Evolutionary conservation across 2,888 invertebrate genomes (phyloP), one percentile per base, ranked within the genome.

Genomic region (Hypolimnas misippus): DNA sequence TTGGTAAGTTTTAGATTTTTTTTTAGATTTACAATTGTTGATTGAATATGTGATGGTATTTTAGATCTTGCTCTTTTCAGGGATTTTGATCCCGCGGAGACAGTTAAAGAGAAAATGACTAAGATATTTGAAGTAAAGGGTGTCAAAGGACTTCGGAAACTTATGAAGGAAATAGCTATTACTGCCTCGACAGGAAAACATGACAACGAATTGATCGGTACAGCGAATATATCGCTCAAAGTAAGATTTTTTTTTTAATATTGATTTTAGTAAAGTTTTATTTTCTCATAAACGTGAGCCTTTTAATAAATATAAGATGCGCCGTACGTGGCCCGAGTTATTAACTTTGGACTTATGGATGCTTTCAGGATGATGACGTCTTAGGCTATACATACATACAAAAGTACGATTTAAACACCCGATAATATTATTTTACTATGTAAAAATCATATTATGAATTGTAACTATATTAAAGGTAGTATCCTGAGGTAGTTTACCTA

Each of bases 161-260:
- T 97, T 35, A 95, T 97, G 92, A 97, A 97, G 79, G 97, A 97
- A 88, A 96, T 97, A 62, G 97, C 97, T 0, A 95, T 98, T 14
- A 98, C 99, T 0, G 99, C 98, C 49, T 97, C 98, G 0, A 98
- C 98, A 0, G 96, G 99, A 69, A 98, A 95, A 92, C 97, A 96
- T 86, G 96, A 98, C 72, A 99, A 99, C 81, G 99, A 99, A 87
- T 95, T 99, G 62, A 96, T 99, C 64, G 99, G 99, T 0, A 95
- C 95, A 64, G 95, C 97, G 46, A 95, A 95, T 79, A 95, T 99
- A 76, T 95, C 96, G 12, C 89, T 99, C 3, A 97, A 96, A 89
- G 97, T 97, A 89, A 88, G 84, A 73, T 2, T 14, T 7, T 29
- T 7, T 49, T 3, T 2, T 14, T 7, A 19, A 25, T 14, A 25